Conservation (phyloP, 2,888 invertebrate species). For the Sarcophaga caerulescens region DNA sequence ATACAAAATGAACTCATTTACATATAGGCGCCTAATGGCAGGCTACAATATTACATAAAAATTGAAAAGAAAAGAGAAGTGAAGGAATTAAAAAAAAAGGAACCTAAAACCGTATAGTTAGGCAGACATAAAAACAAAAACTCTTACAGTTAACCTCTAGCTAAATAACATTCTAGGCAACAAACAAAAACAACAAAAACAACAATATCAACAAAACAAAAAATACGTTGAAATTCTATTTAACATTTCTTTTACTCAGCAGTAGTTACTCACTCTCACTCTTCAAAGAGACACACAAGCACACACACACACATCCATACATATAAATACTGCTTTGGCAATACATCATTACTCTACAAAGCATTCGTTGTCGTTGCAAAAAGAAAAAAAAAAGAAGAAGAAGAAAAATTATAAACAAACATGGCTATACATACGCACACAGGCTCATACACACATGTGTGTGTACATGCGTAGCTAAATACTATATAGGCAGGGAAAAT, state of each 20-base stretch:
- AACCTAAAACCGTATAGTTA: neutral
- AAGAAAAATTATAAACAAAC: neutral
- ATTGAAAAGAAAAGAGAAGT: neutral
- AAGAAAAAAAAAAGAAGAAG: no score
- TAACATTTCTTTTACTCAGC: slow-evolving; percentile 32
- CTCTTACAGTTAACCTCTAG: slow-evolving; percentile 68
- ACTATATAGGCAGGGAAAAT: neutral
- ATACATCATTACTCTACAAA: neutral
- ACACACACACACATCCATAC: neutral
- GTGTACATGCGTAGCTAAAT: neutral
- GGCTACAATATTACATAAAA: slow-evolving; percentile 31
- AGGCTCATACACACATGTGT: neutral
- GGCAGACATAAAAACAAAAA: slow-evolving; percentile 58
- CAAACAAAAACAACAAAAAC: neutral
- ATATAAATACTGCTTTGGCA: neutral
- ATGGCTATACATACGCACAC: neutral
- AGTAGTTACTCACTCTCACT: slow-evolving; percentile 21
- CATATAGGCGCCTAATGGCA: slow-evolving; percentile 39
- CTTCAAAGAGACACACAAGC: slow-evolving; percentile 6
- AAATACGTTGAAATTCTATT: slow-evolving; percentile 54
- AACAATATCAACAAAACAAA: neutral
- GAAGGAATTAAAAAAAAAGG: neutral
- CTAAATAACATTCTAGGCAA: slow-evolving; percentile 59
- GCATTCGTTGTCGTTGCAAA: neutral
- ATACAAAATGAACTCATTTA: neutral